Percentiles rank a stretch among this genome's conserved stretches.
Evolutionary conservation across 2,797 vertebrate genomes (phyloP).

Genomic region (Antennarius maculatus): DNA sequence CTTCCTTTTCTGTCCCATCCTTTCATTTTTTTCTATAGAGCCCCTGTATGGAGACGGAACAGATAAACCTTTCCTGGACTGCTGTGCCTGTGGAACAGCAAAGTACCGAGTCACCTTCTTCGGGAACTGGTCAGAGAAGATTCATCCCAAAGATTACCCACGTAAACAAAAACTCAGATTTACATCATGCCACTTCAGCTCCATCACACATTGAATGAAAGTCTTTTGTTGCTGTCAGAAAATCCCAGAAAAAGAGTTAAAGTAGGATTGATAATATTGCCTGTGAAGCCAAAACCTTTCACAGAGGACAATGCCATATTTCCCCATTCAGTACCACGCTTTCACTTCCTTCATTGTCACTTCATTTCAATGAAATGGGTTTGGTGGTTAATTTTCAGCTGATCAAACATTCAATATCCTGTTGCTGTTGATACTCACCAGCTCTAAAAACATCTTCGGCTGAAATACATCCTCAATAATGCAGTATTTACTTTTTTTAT

Average conservation of each 20-base stretch:
- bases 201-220: neutral
- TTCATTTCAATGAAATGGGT: neutral
- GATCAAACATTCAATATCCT: neutral
- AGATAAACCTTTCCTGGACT: constrained; percentile 88
- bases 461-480: neutral
- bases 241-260: constrained; percentile 3
- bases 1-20: neutral
- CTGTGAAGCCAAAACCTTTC: neutral
- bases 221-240: neutral
- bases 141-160: constrained; percentile 96
- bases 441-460: neutral
- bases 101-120: constrained; percentile 97
- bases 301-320: neutral
- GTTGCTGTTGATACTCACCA: neutral
- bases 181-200: constrained; percentile 4
- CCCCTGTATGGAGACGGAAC: constrained; percentile 81
- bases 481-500: neutral
- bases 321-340: neutral
- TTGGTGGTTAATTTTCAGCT: constrained; percentile 6
- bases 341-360: neutral
- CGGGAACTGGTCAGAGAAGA: constrained; percentile 98
- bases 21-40: constrained; percentile 55
- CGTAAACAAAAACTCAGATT: constrained; percentile 82
- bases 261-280: neutral
- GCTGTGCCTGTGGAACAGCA: constrained; percentile 97